Base-by-base conservation (phyloP, 2,113 vertebrate genomes). In the Otocyon megalotis region DNA sequence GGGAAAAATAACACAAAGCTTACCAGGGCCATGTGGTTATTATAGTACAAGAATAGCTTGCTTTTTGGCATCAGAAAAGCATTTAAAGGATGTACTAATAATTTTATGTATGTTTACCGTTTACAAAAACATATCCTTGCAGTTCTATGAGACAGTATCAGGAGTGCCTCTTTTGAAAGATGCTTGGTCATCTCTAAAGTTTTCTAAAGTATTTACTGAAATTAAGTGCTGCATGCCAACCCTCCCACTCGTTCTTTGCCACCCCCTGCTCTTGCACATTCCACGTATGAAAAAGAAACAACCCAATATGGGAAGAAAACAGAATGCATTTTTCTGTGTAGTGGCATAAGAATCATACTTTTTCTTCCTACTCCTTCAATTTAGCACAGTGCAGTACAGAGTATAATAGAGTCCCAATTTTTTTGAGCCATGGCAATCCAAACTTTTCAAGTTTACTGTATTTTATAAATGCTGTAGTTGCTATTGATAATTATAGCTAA, bases 241-340 rank as follows among this genome's bases (percentile, higher is more conserved):
- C 54, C 87, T 77, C 96, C 90, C 69, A 72, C 94, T 95, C 26
- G 8, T 24, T 87, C 72, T 24, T 53, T 28, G 2, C 95, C 37
- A 81, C 76, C 72, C 63, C 89, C 85, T 90, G 81, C 69, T 80
- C 87, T 92, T 48, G 80, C 24, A 65, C 97, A 90, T 96, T 97
- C 97, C 93, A 37, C 74, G 86, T 87, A 56, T 81, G 86, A 74
- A 80, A 72, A 93, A 85, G 89, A 90, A 93, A 50, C 48, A 53
- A 3, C 69, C 50, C 56, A 19, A 17, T 32, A 60, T 81, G 74
- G 87, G 48, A 83, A 92, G 83, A 90, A 97, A 94, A 56, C 43
- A 84, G 71, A 80, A 72, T 79, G 79, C 28, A 22, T 88, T 84
- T 97, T 94, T 90, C 95, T 94, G 60, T 82, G 93, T 35, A n/a